These are phyloP conservation scores for Protosalanx chinensis DNA, from an alignment of 2,797 vertebrate species.

Conservation along the genomic window DNA sequence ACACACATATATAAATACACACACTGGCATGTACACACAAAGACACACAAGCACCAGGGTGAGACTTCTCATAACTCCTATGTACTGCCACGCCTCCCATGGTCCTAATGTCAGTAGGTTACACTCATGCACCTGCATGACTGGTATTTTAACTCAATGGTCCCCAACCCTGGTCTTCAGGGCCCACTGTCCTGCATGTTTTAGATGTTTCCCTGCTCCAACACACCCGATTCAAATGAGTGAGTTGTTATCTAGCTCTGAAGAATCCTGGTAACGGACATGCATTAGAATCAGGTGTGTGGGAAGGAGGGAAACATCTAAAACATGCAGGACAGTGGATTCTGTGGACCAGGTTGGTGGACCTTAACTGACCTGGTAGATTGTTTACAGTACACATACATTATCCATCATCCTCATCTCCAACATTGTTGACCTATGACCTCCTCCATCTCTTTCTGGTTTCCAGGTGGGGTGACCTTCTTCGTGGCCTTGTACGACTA, in stretches of 20 bases:
- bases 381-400: background rate
- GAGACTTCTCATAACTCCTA: too few relatives aligned
- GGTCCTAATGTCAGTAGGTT: background rate
- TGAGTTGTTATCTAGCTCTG: too few relatives aligned
- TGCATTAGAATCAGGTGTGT: too few relatives aligned
- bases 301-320: too few relatives aligned
- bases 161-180: too few relatives aligned
- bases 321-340: too few relatives aligned
- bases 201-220: too few relatives aligned
- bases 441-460: slow-evolving; percentile 5
- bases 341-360: too few relatives aligned
- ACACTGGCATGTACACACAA: background rate
- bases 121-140: background rate
- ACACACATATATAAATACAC: background rate
- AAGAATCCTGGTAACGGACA: too few relatives aligned
- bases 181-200: too few relatives aligned
- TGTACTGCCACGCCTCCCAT: too few relatives aligned
- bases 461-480: slow-evolving; percentile 87
- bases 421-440: background rate
- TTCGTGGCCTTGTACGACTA: slow-evolving; percentile 98
- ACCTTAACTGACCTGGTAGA: background rate
- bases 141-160: background rate
- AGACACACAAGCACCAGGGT: background rate
- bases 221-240: too few relatives aligned
- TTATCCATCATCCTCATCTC: background rate